Percentiles rank a stretch among this genome's conserved stretches.
These are phyloP conservation scores for Halcyon badia DNA, from an alignment of 2,797 vertebrate genomes.

Conservation along the genomic window DNA sequence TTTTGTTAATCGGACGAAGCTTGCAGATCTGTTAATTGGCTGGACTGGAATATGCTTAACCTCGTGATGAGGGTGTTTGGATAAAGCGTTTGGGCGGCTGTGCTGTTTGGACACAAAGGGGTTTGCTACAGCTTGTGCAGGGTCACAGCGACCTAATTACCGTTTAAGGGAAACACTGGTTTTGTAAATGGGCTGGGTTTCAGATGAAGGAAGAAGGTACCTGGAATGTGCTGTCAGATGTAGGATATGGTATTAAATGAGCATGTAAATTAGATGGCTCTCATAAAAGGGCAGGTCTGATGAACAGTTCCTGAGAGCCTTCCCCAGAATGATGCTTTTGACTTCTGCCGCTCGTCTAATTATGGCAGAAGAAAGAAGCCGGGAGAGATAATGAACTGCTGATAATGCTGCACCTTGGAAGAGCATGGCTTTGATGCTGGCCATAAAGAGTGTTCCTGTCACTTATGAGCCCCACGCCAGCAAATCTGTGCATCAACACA, in stretches of 20 bases:
- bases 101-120: constrained; percentile 1
- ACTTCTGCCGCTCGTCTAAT: neutral
- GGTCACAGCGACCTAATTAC: constrained; percentile 43
- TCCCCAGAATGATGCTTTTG: constrained; percentile 34
- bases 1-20: constrained; percentile 8
- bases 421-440: neutral
- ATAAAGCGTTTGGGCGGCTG: neutral
- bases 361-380: neutral
- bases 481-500: neutral
- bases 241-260: neutral
- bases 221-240: neutral
- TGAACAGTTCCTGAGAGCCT: constrained; percentile 55
- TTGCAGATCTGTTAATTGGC: neutral
- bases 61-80: constrained; percentile 29
- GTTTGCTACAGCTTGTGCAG: constrained; percentile 13
- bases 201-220: neutral
- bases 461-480: neutral
- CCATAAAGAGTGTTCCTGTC: neutral
- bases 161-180: neutral
- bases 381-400: constrained; percentile 29
- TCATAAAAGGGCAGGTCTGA: constrained; percentile 60
- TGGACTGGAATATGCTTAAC: constrained; percentile 25
- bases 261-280: constrained; percentile 57
- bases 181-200: neutral
- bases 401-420: neutral